Percentiles rank a stretch among this genome's conserved stretches.
Evolutionary conservation across 1,140 invertebrate genomes (phyloP).

Genomic region (Drosophila repleta): DNA sequence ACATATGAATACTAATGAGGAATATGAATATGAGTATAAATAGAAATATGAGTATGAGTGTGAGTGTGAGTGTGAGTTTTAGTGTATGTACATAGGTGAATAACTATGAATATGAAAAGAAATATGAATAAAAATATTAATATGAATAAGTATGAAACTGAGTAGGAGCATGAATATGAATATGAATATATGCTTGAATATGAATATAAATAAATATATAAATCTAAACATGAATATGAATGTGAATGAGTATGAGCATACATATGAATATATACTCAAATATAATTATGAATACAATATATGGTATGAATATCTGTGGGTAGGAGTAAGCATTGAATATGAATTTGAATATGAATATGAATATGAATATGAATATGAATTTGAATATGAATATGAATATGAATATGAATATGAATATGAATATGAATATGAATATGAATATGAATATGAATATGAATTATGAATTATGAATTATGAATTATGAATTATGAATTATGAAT

Average conservation of each 20-base stretch:
- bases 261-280: too few species aligned
- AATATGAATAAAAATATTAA: too few species aligned
- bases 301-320: too few species aligned
- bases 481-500: too few species aligned
- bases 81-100: neutral
- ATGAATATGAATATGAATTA: neutral
- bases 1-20: neutral
- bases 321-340: too few species aligned
- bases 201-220: neutral
- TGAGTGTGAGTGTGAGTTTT: neutral
- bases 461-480: too few species aligned
- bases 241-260: neutral
- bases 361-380: too few species aligned
- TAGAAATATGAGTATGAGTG: neutral
- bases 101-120: neutral
- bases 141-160: neutral
- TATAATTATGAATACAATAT: too few species aligned
- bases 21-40: neutral
- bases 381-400: too few species aligned
- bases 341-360: too few species aligned
- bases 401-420: too few species aligned
- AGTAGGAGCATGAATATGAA: neutral
- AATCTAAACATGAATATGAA: constrained; percentile 1
- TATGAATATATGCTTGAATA: neutral
- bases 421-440: neutral